Evolutionary conservation across 2,888 invertebrate species (phyloP).

Genomic region (Sipha maydis): DNA sequence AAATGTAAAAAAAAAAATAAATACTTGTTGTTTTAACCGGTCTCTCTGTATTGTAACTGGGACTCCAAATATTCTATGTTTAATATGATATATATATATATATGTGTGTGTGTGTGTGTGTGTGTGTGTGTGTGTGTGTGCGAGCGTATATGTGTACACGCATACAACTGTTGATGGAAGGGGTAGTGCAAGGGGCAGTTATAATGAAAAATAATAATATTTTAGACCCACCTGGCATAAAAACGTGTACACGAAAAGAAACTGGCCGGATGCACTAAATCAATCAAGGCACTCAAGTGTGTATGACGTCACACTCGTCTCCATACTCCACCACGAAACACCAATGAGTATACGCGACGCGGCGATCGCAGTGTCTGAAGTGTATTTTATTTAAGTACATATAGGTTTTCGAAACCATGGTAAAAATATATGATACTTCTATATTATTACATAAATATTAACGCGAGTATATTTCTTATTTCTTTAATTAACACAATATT

Average conservation of each 20-base stretch:
- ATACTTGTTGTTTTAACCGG: constrained; percentile 17
- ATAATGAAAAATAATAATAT: constrained; percentile 48
- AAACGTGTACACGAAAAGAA: constrained; percentile 49
- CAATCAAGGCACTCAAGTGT: constrained; percentile 60
- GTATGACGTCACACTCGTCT: constrained; percentile 56
- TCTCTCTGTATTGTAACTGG: not conserved
- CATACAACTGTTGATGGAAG: no score
- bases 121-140: not conserved
- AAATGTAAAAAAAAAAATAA: not conserved
- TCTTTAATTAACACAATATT: not conserved
- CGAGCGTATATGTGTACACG: not conserved
- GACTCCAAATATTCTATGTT: not conserved
- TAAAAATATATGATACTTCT: not conserved
- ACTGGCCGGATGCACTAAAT: constrained; percentile 61
- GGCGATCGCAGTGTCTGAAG: constrained; percentile 33
- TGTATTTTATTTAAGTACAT: constrained; percentile 46
- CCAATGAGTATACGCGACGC: constrained; percentile 43
- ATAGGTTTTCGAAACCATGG: constrained; percentile 23
- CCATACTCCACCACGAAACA: constrained; percentile 35
- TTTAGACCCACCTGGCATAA: constrained; percentile 56
- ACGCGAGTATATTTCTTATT: not conserved
- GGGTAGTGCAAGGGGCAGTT: not conserved
- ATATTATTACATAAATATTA: not conserved
- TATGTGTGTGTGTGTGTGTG: no score
- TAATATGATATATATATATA: not conserved